Evolutionary conservation across 2,888 invertebrate species (phyloP), one percentile per base, ranked within the genome.

Genomic region (Nomada flava): DNA sequence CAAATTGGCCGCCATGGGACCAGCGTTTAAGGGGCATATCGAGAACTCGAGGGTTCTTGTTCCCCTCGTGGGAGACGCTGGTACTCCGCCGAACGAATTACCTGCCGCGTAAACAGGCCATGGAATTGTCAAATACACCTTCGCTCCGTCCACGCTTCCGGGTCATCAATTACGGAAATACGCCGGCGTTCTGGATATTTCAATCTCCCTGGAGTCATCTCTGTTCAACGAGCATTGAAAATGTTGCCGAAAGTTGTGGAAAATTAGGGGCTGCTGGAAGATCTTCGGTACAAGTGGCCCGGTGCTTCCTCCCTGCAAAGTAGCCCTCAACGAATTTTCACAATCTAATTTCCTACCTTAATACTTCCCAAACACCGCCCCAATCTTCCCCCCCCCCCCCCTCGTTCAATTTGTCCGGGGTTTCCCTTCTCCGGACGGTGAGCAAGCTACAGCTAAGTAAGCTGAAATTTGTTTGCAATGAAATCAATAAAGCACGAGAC

Each of bases 1-100:
- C 52, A 79, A 82, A 82, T 82, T 79, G 75, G 75, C 53, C 75
- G 68, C 60, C 26, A 47, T 23, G 82, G 79, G 82, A 65, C 44
- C 50, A 53, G 11, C 71, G 65, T 79, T 79, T 68, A 82, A 75
- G 76, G 60, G 82, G 60, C 53, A 65, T 78, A 69, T 60, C 69
- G 65, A 63, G 77, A 64, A 73, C 60, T 67, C 68, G 70, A 70
- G 65, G 68, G 79, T 71, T 79, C 76, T 72, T 64, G 68, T 64
- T 65, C 69, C 47, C 64, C 75, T 72, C 60, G 53, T 11, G 62
- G 68, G 55, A 72, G 53, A 67, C 29, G 53, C 59, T 71, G n/a
- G 11, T 26, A 20, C 26, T 47, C 44, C 44, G 52, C 23, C 18
- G 15, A n/a, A 63, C 59, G 64, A 79, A 79, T 82, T 76, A 82